A percentile compares a stretch with the other conserved stretches of the same genome.
These are phyloP conservation scores for Apostichopus californicus DNA, from an alignment of 35 echinoderm and acorn worm genomes.

Conservation along the genomic window DNA sequence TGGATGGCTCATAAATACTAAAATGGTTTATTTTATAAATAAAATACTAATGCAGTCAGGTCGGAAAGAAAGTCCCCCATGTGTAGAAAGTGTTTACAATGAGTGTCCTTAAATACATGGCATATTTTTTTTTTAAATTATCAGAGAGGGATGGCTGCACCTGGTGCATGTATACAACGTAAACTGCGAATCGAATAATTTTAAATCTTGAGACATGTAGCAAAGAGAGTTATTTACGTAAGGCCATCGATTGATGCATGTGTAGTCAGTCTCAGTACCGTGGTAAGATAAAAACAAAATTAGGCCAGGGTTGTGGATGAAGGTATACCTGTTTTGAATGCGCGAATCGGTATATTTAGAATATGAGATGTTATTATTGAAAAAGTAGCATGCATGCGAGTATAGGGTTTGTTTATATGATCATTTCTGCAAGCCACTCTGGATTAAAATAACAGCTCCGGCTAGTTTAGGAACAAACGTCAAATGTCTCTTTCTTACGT, in stretches of 20 bases:
- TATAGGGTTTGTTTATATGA: too few species aligned
- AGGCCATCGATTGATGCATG: constrained; percentile 11
- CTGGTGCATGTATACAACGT: neutral
- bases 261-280: constrained; percentile 18
- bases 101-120: neutral
- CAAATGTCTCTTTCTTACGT: too few species aligned
- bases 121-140: neutral
- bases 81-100: neutral
- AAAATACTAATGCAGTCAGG: constrained; percentile 3
- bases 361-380: neutral
- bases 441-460: too few species aligned
- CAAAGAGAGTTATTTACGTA: constrained; percentile 40
- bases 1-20: constrained; percentile 17
- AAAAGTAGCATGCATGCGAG: too few species aligned
- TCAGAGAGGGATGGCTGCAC: neutral
- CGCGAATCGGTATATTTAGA: constrained; percentile 21
- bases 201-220: neutral
- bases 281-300: neutral
- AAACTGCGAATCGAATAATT: neutral
- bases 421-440: too few species aligned
- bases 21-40: constrained; percentile 9
- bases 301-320: constrained; percentile 7
- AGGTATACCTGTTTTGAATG: constrained; percentile 2
- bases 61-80: neutral
- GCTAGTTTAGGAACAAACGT: too few species aligned